phyloP scores from a whole-genome alignment of 2,888 invertebrate genomes.

The Nemoura dubitans region DNA sequence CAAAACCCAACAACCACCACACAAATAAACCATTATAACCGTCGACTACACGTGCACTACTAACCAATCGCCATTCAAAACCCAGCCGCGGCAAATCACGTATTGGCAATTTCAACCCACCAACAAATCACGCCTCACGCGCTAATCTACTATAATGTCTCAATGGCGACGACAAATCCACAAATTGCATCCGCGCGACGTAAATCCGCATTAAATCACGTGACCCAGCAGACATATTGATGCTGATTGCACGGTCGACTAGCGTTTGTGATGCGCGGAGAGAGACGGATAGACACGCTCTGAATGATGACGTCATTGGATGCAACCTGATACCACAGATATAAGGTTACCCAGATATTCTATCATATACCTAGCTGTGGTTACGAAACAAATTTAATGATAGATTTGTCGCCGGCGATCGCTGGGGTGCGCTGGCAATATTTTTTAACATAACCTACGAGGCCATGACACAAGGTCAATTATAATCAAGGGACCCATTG shows the following conservation, averaged over 20 bases:
- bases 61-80: background rate
- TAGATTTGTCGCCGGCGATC: no score
- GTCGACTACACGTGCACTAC: background rate
- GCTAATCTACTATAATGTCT: background rate
- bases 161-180: background rate
- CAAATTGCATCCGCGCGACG: background rate
- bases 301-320: background rate
- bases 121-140: background rate
- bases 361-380: no score
- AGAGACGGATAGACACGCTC: background rate
- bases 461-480: no score
- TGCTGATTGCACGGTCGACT: background rate
- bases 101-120: background rate
- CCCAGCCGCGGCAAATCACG: background rate
- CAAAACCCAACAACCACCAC: background rate
- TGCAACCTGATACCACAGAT: no score
- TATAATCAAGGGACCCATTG: no score
- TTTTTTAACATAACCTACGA: no score
- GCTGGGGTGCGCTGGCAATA: no score
- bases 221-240: background rate
- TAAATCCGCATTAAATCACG: background rate
- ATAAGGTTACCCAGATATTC: no score
- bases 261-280: background rate
- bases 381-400: no score
- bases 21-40: background rate